phyloP scores from a whole-genome alignment of 2,797 vertebrate genomes.

The Acanthurus lineatus region DNA sequence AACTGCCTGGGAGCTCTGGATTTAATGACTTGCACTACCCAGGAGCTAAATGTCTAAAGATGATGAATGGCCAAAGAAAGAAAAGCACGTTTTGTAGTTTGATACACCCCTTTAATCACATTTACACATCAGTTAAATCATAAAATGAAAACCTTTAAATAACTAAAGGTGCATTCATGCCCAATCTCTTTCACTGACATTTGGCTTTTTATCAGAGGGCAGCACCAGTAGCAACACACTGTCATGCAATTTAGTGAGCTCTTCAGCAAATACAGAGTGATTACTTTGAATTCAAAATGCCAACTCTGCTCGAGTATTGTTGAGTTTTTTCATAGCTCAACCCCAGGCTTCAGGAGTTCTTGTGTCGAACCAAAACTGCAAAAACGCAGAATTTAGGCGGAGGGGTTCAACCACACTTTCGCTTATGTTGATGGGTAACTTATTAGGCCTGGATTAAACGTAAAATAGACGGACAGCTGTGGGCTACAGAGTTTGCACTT shows the following conservation, averaged over 20 bases:
- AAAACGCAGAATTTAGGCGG: neutral
- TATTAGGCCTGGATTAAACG: neutral
- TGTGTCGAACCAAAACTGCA: neutral
- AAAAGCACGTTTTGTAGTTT: conserved; percentile 72
- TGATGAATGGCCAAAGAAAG: conserved; percentile 76
- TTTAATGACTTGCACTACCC: conserved; percentile 79
- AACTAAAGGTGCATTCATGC: conserved; percentile 58
- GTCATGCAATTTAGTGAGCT: conserved; percentile 41
- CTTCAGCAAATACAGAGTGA: conserved; percentile 30
- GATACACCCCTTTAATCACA: conserved; percentile 76
- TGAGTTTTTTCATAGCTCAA: neutral
- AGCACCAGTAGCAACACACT: conserved; percentile 46
- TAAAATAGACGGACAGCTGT: too few species aligned
- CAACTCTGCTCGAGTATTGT: neutral
- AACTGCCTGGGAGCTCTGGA: conserved; percentile 70
- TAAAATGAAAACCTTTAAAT: conserved; percentile 73
- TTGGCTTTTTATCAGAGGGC: conserved; percentile 49
- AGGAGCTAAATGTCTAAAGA: conserved; percentile 76
- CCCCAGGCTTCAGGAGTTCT: neutral
- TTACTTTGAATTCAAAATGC: conserved; percentile 36
- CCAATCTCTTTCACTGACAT: conserved; percentile 46
- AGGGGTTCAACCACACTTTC: conserved; percentile 2
- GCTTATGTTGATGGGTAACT: neutral
- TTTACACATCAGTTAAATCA: conserved; percentile 71
- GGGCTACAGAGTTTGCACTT: too few species aligned